Conservation (phyloP, 1,140 invertebrate genomes). For the Amyelois transitella region DNA sequence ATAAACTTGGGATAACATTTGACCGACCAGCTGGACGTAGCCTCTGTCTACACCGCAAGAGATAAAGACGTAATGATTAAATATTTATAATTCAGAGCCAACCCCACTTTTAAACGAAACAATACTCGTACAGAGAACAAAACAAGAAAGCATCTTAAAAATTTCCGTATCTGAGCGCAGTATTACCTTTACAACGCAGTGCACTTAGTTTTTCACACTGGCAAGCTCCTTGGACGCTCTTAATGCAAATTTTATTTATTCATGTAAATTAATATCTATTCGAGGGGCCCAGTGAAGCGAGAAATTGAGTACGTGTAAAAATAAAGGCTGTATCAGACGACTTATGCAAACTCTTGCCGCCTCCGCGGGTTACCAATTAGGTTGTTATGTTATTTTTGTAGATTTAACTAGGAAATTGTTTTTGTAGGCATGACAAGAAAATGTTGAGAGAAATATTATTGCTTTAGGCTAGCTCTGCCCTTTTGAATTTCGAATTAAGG, state of each 20-base stretch:
- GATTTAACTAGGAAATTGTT: neutral
- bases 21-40: too few species aligned
- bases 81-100: too few species aligned
- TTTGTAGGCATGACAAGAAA: neutral
- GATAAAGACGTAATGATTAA: too few species aligned
- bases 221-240: conserved; percentile 44
- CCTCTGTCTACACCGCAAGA: too few species aligned
- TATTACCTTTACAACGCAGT: neutral
- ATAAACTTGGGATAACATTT: too few species aligned
- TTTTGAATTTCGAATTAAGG: too few species aligned
- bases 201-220: conserved; percentile 3
- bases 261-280: conserved; percentile 74
- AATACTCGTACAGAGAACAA: too few species aligned
- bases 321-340: conserved; percentile 41
- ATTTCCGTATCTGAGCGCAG: too few species aligned
- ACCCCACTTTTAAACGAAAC: too few species aligned
- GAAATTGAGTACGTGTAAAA: conserved; percentile 73
- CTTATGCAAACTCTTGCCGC: conserved; percentile 45
- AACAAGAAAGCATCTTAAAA: too few species aligned
- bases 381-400: neutral
- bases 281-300: conserved; percentile 61
- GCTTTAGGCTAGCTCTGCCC: too few species aligned
- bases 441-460: too few species aligned
- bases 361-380: conserved; percentile 42
- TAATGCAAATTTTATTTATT: conserved; percentile 74